These are phyloP conservation scores for Delia radicum DNA, from an alignment of 1,140 invertebrate species.

Conservation along the genomic window DNA sequence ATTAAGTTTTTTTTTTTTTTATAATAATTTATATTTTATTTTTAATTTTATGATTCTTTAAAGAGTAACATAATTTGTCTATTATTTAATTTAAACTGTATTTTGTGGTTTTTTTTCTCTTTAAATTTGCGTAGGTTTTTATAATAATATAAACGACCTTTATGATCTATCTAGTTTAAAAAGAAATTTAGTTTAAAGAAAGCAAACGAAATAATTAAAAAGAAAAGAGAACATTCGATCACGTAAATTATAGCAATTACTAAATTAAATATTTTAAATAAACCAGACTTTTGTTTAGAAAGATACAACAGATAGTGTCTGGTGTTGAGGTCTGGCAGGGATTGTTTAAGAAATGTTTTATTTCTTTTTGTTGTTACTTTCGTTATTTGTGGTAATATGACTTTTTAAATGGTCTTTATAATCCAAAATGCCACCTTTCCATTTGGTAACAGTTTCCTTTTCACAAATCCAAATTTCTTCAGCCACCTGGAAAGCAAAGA, in stretches of 20 bases:
- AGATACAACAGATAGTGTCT: neutral
- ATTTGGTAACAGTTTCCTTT: slow-evolving; percentile 93
- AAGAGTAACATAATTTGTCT: neutral
- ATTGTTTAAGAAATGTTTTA: neutral
- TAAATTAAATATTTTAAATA: neutral
- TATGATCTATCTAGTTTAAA: neutral
- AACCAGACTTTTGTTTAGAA: neutral
- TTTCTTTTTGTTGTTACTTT: neutral
- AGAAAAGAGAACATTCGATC: neutral
- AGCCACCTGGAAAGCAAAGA: slow-evolving; percentile 75
- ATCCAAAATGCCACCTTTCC: slow-evolving; percentile 91
- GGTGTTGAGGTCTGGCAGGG: neutral
- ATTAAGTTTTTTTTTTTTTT: neutral
- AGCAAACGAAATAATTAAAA: neutral
- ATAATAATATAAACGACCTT: no score
- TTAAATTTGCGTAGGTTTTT: neutral
- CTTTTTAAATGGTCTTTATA: slow-evolving; percentile 93
- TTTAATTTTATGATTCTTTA: neutral
- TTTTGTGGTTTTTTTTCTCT: neutral
- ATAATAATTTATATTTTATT: no score
- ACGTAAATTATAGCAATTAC: neutral
- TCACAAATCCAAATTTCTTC: slow-evolving; percentile 99
- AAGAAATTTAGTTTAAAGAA: neutral
- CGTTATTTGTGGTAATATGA: slow-evolving; percentile 37
- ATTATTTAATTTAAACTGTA: neutral